Conservation (phyloP, 2,797 vertebrate genomes). For the Acestrorhynchus altus region DNA sequence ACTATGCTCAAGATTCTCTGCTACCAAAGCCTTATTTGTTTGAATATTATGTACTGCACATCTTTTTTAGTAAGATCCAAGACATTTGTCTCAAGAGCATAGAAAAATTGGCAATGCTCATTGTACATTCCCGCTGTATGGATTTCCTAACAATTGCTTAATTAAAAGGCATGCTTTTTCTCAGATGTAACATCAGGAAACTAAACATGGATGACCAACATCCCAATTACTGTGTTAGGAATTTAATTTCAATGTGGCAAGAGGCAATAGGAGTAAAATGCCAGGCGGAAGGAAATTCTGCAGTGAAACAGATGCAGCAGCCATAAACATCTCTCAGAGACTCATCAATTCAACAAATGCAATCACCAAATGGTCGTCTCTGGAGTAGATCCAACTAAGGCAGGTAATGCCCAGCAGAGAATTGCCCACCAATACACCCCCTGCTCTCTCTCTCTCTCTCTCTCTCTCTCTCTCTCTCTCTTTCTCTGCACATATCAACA, state of each 20-base stretch:
- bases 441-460: not conserved
- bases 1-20: too few relatives aligned
- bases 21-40: not conserved
- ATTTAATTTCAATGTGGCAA: constrained; percentile 63
- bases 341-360: constrained; percentile 51
- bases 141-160: constrained; percentile 32
- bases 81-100: not conserved
- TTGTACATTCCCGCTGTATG: constrained; percentile 16
- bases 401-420: not conserved
- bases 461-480: not conserved
- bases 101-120: not conserved
- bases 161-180: constrained; percentile 37
- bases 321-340: constrained; percentile 49
- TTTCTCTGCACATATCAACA: not conserved
- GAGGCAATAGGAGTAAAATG: constrained; percentile 60
- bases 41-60: too few relatives aligned
- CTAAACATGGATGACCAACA: constrained; percentile 53
- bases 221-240: constrained; percentile 54
- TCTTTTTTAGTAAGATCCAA: not conserved
- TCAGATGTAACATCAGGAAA: constrained; percentile 58
- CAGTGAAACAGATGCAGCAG: constrained; percentile 46
- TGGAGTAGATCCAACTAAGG: constrained; percentile 34
- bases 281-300: constrained; percentile 44
- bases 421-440: not conserved
- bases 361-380: constrained; percentile 57